phyloP scores from a whole-genome alignment of 1,140 invertebrate species.

The Drosophila melanica region DNA sequence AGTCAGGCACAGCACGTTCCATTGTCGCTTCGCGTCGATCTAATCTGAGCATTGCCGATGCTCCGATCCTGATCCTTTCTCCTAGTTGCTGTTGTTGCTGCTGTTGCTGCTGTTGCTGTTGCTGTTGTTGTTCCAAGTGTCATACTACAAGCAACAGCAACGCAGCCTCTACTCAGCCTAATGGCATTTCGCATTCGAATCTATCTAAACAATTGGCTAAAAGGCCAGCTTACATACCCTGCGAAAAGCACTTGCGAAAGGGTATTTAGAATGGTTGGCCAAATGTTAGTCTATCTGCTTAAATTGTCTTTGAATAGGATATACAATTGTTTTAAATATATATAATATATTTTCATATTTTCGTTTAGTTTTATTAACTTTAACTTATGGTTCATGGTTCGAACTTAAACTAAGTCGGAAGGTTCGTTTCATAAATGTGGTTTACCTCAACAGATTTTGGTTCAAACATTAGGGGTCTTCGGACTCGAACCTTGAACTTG shows the following conservation, averaged over 20 bases:
- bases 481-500: no score
- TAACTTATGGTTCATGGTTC: no score
- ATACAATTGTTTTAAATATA: no score
- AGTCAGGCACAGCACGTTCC: slow-evolving; percentile 72
- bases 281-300: no score
- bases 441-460: no score
- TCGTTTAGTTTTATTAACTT: no score
- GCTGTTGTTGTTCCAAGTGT: slow-evolving; percentile 15
- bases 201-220: slow-evolving; percentile 48
- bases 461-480: no score
- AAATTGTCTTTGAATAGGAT: no score
- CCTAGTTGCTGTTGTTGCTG: background rate
- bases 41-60: slow-evolving; percentile 54
- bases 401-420: no score
- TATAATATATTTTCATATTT: no score
- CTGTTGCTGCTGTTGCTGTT: background rate
- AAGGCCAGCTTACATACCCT: slow-evolving; percentile 20
- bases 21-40: slow-evolving; percentile 70
- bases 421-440: no score
- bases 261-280: background rate
- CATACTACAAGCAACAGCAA: slow-evolving; percentile 2
- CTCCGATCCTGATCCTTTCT: slow-evolving; percentile 19
- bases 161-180: slow-evolving; percentile 35
- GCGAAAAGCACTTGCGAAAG: background rate
- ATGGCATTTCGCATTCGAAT: slow-evolving; percentile 44